A percentile compares a stretch with the other conserved stretches of the same genome.
phyloP scores from a whole-genome alignment of 2,113 vertebrate genomes.

The Microcebus tavaratra region DNA sequence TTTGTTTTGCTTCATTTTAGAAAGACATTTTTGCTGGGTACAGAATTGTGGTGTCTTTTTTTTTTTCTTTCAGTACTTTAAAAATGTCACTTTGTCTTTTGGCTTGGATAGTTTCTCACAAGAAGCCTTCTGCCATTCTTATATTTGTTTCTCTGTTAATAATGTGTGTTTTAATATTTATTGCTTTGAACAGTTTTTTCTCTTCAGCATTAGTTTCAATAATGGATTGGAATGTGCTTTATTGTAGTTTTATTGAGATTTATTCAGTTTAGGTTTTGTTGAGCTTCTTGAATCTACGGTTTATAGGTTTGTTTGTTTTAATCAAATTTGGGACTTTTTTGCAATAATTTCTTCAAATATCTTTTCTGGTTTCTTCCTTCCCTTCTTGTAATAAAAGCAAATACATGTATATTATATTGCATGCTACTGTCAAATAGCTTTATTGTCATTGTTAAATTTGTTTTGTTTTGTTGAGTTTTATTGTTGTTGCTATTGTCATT shows the following conservation, averaged over 20 bases:
- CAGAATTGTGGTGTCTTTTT: not conserved
- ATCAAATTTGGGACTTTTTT: not conserved
- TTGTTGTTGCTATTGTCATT: too few species aligned
- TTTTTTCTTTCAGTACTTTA: not conserved
- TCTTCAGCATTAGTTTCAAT: not conserved
- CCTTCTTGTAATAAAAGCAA: not conserved
- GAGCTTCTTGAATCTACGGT: not conserved
- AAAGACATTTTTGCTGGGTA: not conserved
- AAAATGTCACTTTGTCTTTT: not conserved
- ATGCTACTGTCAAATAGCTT: not conserved
- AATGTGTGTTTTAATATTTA: not conserved
- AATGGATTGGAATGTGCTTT: not conserved
- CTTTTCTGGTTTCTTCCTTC: not conserved
- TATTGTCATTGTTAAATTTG: not conserved
- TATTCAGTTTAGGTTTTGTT: not conserved
- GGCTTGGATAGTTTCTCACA: not conserved
- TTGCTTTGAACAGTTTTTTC: not conserved
- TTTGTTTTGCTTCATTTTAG: not conserved
- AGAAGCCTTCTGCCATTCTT: not conserved
- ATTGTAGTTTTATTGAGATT: not conserved
- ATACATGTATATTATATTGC: not conserved
- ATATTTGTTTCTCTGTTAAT: not conserved
- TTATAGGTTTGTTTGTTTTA: not conserved
- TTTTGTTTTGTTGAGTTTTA: not conserved
- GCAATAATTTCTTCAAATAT: not conserved